Evolutionary conservation across 2,888 invertebrate genomes (phyloP), one percentile per base, ranked within the genome.

Genomic region (Meandrusa payeni): DNA sequence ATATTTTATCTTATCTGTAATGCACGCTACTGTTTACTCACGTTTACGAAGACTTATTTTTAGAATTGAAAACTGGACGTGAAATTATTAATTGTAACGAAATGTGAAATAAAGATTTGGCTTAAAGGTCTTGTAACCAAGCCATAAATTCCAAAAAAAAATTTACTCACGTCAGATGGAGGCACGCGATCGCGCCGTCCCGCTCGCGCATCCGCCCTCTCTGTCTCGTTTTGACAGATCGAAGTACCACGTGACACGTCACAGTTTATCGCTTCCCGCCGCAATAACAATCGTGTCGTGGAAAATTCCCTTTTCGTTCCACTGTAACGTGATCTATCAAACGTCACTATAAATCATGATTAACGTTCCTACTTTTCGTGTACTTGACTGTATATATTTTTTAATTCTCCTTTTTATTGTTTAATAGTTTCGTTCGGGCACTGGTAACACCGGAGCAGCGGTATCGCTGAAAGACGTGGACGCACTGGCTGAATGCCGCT

Each of bases 401-500:
- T 42, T 5, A 19, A 24, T 46, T 29, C 22, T 36, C 44, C 46
- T 58, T 59, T 56, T 53, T 55, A 6, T 20, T 6, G 4, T 19
- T 9, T 23, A 6, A 36, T 10, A 6, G 15, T 28, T 28, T 34
- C 11, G 22, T 52, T 56, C 52, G 38, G 44, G 48, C 39, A 47
- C 45, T 57, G 51, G 53, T 58, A 51, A 56, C 54, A 57, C 57
- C 64, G 70, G 70, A 69, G 78, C 76, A 76, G 81, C 71, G 78
- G 69, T 75, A 80, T 78, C 76, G 64, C 82, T 86, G 86, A 83
- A 83, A 85, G 87, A 80, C 87, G 82, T 82, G 57, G 79, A 74
- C 65, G 64, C 70, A 87, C 87, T 87, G 85, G 75, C 79, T 72
- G 79, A 72, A 74, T 57, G 67, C 59, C 63, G 69, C 71, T 72